Percentiles rank a stretch among this genome's conserved stretches.
Conservation (phyloP, 1,140 invertebrate species). For the Stegodyphus dumicola region DNA sequence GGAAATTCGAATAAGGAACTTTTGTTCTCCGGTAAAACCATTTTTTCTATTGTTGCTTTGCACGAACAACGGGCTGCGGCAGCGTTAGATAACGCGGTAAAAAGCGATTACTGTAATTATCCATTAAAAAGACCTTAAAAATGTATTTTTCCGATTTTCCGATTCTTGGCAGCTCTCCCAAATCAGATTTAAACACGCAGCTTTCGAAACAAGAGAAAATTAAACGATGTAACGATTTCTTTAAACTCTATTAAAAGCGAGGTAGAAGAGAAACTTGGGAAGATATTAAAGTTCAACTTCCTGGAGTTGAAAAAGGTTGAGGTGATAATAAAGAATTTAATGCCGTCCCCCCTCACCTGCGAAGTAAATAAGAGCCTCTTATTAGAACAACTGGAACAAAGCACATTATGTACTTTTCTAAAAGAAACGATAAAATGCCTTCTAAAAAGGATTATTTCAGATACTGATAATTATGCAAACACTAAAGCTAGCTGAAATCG, state of each 20-base stretch:
- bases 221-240: constrained; percentile 15
- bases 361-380: too few relatives aligned
- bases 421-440: too few relatives aligned
- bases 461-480: too few relatives aligned
- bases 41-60: neutral
- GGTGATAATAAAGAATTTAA: too few relatives aligned
- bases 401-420: too few relatives aligned
- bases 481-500: too few relatives aligned
- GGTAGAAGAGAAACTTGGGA: neutral
- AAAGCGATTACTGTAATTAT: constrained; percentile 36
- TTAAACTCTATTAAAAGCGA: constrained; percentile 22
- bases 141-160: constrained; percentile 34
- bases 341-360: too few relatives aligned
- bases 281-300: constrained; percentile 9
- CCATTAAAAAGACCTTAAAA: constrained; percentile 40
- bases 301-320: neutral
- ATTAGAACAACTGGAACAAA: too few relatives aligned
- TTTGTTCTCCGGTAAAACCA: constrained; percentile 12
- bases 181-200: constrained; percentile 18
- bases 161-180: constrained; percentile 21
- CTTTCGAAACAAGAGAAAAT: constrained; percentile 7
- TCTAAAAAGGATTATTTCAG: too few relatives aligned
- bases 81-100: constrained; percentile 11
- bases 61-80: too few relatives aligned
- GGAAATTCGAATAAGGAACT: constrained; percentile 28